A percentile compares a stretch with the other conserved stretches of the same genome.
Evolutionary conservation across 2,888 invertebrate genomes (phyloP).

Genomic region (Rhopalosiphum nymphaeae): DNA sequence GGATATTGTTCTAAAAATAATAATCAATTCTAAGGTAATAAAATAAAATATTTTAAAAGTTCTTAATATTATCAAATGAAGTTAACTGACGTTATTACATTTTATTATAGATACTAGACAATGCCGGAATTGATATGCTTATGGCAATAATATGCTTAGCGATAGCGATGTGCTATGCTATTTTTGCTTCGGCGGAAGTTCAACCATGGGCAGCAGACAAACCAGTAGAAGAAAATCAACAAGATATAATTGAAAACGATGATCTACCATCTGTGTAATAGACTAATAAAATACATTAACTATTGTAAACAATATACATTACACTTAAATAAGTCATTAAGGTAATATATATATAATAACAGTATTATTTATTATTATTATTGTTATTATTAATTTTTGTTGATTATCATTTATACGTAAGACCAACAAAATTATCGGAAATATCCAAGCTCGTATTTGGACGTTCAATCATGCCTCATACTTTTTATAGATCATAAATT

Average conservation of each 20-base stretch:
- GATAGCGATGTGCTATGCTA: constrained; percentile 95
- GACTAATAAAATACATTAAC: no score
- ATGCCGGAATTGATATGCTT: constrained; percentile 92
- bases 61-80: neutral
- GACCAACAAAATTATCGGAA: no score
- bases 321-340: no score
- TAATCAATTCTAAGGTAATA: neutral
- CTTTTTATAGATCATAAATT: no score
- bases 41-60: neutral
- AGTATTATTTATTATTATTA: no score
- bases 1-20: neutral
- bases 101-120: constrained; percentile 75
- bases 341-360: no score
- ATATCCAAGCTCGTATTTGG: no score
- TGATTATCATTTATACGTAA: no score
- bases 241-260: neutral
- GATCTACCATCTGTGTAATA: neutral
- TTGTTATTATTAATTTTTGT: no score
- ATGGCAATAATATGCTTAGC: constrained; percentile 95
- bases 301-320: no score
- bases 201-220: constrained; percentile 97
- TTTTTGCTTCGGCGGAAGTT: constrained; percentile 97
- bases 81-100: neutral
- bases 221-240: constrained; percentile 68
- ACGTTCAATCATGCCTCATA: no score